Percentiles rank a stretch among this genome's conserved stretches.
Evolutionary conservation across 2,113 vertebrate species (phyloP).

Genomic region (Tragulus kanchil): DNA sequence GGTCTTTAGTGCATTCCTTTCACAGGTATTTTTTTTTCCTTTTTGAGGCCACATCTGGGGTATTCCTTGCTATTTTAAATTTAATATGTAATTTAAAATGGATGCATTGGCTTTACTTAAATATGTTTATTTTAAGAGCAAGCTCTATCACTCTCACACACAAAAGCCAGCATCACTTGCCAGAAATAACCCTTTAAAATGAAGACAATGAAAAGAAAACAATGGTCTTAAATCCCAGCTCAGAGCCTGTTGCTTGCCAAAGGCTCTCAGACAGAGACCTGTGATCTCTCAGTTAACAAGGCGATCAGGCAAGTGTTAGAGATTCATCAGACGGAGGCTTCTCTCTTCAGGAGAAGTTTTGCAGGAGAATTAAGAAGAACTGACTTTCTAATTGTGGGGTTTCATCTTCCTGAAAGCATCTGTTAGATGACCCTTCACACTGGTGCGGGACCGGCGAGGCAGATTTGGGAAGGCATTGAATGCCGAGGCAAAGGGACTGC

Average conservation of each 20-base stretch:
- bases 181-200: neutral
- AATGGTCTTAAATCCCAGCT: neutral
- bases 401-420: neutral
- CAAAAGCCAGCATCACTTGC: neutral
- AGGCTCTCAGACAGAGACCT: neutral
- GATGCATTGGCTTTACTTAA: neutral
- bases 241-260: neutral
- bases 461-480: neutral
- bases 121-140: neutral
- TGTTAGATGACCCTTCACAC: rapidly evolving
- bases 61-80: neutral
- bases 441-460: neutral
- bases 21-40: too few relatives aligned
- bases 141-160: neutral
- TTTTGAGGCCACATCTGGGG: neutral
- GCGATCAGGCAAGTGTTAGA: neutral
- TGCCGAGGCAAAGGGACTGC: rapidly evolving
- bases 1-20: neutral
- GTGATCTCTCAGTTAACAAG: neutral
- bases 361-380: neutral
- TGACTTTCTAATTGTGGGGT: neutral
- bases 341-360: neutral
- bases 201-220: neutral
- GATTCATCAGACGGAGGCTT: neutral
- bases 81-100: neutral